Conservation (phyloP, 2,797 vertebrate species). For the Hypotaenidia philippensis region DNA sequence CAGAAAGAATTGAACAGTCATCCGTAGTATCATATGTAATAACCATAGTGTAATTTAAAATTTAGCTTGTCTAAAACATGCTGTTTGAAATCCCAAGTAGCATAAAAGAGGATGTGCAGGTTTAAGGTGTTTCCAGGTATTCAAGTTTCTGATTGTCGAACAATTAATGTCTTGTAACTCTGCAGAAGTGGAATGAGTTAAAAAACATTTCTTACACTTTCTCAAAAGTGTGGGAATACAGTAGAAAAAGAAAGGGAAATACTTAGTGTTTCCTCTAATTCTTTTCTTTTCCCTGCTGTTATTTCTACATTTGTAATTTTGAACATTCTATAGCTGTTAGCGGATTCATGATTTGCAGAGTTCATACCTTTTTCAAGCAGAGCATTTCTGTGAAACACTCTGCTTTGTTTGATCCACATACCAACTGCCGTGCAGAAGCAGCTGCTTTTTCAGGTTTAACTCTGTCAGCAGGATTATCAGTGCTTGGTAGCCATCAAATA, state of each 20-base stretch:
- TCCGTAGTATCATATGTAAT: not conserved
- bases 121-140: not conserved
- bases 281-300: not conserved
- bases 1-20: not conserved
- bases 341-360: not conserved
- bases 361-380: not conserved
- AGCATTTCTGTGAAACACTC: not conserved
- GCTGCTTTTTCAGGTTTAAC: not conserved
- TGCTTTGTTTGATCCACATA: not conserved
- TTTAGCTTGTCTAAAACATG: not conserved
- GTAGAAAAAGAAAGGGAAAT: not conserved
- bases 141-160: not conserved
- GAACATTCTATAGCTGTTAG: not conserved
- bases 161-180: not conserved
- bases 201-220: not conserved
- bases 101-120: fast-evolving
- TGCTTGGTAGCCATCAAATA: not conserved
- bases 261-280: not conserved
- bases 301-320: not conserved
- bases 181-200: not conserved
- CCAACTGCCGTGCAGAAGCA: not conserved
- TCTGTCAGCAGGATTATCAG: not conserved
- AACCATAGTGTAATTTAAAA: not conserved
- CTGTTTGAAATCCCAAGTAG: not conserved
- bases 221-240: not conserved